Percentiles rank a stretch among this genome's conserved stretches.
Conservation (phyloP, 2,888 invertebrate genomes). For the Caenorhabditis sulstoni region DNA sequence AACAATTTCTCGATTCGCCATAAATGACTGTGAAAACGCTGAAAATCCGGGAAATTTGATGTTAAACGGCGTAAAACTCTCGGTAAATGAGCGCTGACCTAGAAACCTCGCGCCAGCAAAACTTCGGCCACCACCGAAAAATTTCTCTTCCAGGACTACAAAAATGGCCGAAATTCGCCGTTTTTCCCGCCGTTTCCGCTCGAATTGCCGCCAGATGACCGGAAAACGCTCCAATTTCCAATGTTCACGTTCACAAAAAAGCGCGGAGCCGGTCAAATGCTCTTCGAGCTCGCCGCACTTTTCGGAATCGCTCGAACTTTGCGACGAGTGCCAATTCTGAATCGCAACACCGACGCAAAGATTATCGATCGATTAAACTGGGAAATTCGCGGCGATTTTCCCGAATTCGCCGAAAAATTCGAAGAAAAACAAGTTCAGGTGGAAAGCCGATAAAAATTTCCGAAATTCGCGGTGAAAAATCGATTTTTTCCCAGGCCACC, state of each 20-base stretch:
- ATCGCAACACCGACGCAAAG: background rate
- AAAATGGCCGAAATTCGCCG: conserved; percentile 9
- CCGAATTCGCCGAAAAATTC: conserved; percentile 32
- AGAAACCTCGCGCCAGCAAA: background rate
- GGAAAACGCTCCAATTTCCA: conserved; percentile 27
- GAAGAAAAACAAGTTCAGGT: conserved; percentile 9
- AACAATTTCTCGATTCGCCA: background rate
- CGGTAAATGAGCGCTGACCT: conserved; percentile 1
- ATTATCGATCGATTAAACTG: conserved; percentile 16
- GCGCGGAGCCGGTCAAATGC: conserved; percentile 19
- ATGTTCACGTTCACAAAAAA: conserved; percentile 34
- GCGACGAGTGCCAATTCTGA: conserved; percentile 30
- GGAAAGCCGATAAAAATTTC: background rate
- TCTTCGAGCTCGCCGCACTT: conserved; percentile 36
- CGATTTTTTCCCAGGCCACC: conserved; percentile 7
- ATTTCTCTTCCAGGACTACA: conserved; percentile 29
- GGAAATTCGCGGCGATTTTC: conserved; percentile 9
- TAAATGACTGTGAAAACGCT: background rate
- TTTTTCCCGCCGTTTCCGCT: conserved; percentile 16
- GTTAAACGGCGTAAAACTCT: conserved; percentile 21
- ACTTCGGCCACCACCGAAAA: too few relatives aligned
- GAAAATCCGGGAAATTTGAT: conserved; percentile 1
- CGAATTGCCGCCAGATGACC: conserved; percentile 22
- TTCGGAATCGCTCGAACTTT: conserved; percentile 21
- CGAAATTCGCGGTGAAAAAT: background rate